phyloP scores from a whole-genome alignment of 2,797 vertebrate genomes.

The Neopelma chrysocephalum region DNA sequence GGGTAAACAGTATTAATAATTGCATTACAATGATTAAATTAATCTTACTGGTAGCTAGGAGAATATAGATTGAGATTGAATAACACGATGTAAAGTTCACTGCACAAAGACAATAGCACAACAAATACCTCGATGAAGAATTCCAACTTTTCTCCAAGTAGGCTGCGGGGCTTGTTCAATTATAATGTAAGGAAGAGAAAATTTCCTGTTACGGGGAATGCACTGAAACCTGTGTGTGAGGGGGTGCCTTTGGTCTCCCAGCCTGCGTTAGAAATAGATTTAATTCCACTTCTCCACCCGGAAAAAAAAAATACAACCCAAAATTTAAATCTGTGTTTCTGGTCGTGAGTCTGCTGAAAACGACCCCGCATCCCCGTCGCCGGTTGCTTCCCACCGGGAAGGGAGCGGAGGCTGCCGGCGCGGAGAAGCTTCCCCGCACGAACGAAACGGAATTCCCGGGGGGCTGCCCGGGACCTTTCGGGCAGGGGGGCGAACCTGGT shows the following conservation, averaged over 20 bases:
- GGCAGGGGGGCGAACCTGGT: background rate
- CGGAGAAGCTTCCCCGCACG: background rate
- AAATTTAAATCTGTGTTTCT: background rate
- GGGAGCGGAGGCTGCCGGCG: background rate
- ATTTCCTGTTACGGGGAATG: constrained; percentile 62
- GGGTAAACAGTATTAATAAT: constrained; percentile 87
- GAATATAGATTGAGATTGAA: constrained; percentile 76
- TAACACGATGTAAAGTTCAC: constrained; percentile 79
- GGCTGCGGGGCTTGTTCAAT: constrained; percentile 62
- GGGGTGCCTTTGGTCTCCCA: background rate
- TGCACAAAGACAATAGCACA: constrained; percentile 84
- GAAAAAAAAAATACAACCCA: background rate
- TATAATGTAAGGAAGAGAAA: constrained; percentile 65
- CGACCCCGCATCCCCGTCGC: background rate
- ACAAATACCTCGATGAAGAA: constrained; percentile 77
- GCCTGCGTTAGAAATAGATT: background rate
- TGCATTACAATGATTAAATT: constrained; percentile 87
- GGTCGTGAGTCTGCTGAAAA: background rate
- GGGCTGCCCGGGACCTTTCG: background rate
- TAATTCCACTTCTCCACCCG: background rate
- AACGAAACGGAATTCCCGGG: constrained; percentile 38
- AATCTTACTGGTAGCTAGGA: constrained; percentile 83
- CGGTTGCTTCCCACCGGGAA: background rate
- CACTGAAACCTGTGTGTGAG: background rate
- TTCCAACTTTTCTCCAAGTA: constrained; percentile 74